Base-by-base conservation (phyloP, 1,140 invertebrate genomes). In the Coptotermes formosanus region DNA sequence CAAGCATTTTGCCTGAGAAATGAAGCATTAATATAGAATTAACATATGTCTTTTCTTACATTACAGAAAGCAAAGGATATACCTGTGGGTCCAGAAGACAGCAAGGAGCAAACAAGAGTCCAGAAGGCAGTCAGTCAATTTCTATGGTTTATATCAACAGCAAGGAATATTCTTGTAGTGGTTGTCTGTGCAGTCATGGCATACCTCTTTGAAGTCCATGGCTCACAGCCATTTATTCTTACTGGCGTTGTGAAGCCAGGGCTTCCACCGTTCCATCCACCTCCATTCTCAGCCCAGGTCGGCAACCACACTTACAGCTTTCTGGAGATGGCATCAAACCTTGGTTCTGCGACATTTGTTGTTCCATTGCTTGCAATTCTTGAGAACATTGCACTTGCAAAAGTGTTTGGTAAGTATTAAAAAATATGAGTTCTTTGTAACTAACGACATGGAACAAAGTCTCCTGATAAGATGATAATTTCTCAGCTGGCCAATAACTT, bases 381-480 rank as follows among this genome's bases (percentile, higher is more conserved):
- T 45, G 96, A 97, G 90, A 95, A 95, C 87, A 95, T 96, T 85
- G 95, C 96, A 8, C 93, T 97, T 59, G 96, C 95, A 14, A 97
- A 97, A 93, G 95, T 95, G 7, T 97, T 97, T 89, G 93, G 94
- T 95, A 89, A 94, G 93, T 86, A 19, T 52, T 12, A 38, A 38
- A 21, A 16, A 16, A 30, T 86, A 25, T 59, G 16, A 21, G 14
- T 55, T 55, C 19, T 2, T 1, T 21, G 1, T 55, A 7, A 32
- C 55, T 84, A 4, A 82, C 43, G 21, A 19, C 30, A 82, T 82
- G 52, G 3, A 55, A 16, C 52, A 55, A 4, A 55, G 16, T 55
- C 14, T 12, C 45, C 12, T 55, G 19, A 55, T 2, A 55, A 55
- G 52, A 4, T 55, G 4, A 55, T 55, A 21, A 4, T 16, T 55